Base-by-base conservation (phyloP, 2,888 invertebrate genomes). In the Ischnus inquisitorius region DNA sequence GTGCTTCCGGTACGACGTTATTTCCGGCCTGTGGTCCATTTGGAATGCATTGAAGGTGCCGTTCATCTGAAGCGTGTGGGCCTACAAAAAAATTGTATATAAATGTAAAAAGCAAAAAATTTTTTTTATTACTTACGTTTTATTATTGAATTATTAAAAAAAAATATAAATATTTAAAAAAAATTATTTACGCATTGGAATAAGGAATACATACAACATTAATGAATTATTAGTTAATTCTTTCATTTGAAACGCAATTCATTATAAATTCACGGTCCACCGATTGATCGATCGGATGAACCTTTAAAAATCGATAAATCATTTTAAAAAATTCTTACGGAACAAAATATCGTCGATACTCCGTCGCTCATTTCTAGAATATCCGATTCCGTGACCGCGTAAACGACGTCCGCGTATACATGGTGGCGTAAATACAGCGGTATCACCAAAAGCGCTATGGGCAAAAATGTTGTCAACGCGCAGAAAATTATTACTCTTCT, bases 371-470 rank as follows among this genome's bases (percentile, higher is more conserved):
- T 97, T 92, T 97, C 97, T 71, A 97, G 95, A 19, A 97, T 96
- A 94, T 98, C 98, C 0, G 97, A 97, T 93, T 97, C 97, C 8
- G 97, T 97, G 88, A 98, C 96, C 86, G 95, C 95, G 90, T 97
- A 97, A 86, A 95, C 95, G 25, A 97, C 96, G 94, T 97, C 97
- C 41, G 96, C 96, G 94, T 97, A 98, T 72, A 95, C 95, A 84
- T 95, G 95, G 93, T 97, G 97, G 65, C 97, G 95, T 86, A 98
- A 94, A 93, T 97, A 97, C 64, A 98, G 93, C 16, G 97, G 97
- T 86, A 96, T 95, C 72, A 97, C 95, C 87, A 98, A 96, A 77
- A 97, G 94, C 86, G 96, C 94, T 82, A 96, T 95, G 74, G 98
- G 97, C 83, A 97, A 93, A 85, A 97, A 94, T 69, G 96, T 96